Percentiles rank a stretch among this genome's conserved stretches.
These are phyloP conservation scores for Echinops telfairi DNA, from an alignment of 2,113 vertebrate genomes.

Conservation along the genomic window DNA sequence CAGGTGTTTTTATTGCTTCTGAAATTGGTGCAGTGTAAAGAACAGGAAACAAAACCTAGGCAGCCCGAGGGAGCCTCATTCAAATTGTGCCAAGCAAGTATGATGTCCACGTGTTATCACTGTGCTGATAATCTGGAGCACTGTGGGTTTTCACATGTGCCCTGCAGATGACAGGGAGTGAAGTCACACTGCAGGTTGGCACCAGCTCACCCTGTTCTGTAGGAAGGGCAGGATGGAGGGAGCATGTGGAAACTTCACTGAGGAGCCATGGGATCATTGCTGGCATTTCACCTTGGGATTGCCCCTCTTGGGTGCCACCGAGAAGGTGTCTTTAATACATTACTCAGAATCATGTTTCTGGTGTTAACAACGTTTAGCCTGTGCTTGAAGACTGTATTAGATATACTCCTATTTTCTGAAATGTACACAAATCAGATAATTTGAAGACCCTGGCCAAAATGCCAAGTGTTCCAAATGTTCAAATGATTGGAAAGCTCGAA, in stretches of 20 bases:
- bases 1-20: conserved; percentile 76
- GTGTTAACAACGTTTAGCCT: neutral
- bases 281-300: neutral
- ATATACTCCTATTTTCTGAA: neutral
- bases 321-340: neutral
- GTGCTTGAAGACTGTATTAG: neutral
- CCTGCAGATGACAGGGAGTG: neutral
- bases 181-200: conserved; percentile 54
- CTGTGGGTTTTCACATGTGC: conserved; percentile 35
- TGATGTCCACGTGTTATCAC: neutral
- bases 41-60: conserved; percentile 79
- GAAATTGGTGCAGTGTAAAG: conserved; percentile 79
- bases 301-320: neutral
- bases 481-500: neutral
- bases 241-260: neutral
- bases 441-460: neutral
- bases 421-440: neutral
- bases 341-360: neutral
- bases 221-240: neutral
- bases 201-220: neutral
- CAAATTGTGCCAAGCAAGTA: conserved; percentile 76
- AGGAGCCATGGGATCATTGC: neutral
- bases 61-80: conserved; percentile 73
- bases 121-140: conserved; percentile 71
- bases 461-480: neutral